Evolutionary conservation across 2,113 vertebrate species (phyloP), one percentile per base, ranked within the genome.

Genomic region (Hystrix cristata): DNA sequence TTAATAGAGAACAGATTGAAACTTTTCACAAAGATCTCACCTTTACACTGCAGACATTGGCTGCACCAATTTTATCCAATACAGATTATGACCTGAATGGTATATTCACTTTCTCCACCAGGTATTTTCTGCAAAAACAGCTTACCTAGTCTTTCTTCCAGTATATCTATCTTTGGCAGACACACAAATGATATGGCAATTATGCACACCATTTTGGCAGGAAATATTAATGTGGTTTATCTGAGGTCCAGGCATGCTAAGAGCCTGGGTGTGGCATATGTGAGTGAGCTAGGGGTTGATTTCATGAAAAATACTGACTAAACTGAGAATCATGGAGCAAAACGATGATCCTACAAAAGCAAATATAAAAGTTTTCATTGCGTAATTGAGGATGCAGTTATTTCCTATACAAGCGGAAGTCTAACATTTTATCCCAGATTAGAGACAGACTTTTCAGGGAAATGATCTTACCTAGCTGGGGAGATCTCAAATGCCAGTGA

Each of bases 1-100:
- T 99, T 38, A 98, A 98, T 83, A 98, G 98, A 62, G 97, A 99
- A 80, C 97, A 98, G 90, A 95, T 98, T 90, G 99, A 99, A 98
- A 98, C 97, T 0, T 90, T 99, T 87, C 96, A 98, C 11, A 98
- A 99, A 87, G 97, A 96, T 92, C 98, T 97, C 46, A 97, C 97
- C 0, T 98, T 99, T 95, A 76, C 97, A 83, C 80, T 97, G 92
- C 98, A 98, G 80, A 94, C 96, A 48, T 83, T 97, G 65, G 90
- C 96, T 92, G 97, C 97, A 0, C 29, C 69, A 59, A 78, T 95
- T 34, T 69, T 62, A 1, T 96, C 98, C 12, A 95, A 98, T 43
- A 34, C 38, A 7, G 90, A 97, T 57, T 98, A 99, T 80, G 96
- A 96, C 29, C 87, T 98, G 12, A 95, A 97, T 99, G 99, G 98